Evolutionary conservation across 2,888 invertebrate genomes (phyloP).

Genomic region (Alcis repandata): DNA sequence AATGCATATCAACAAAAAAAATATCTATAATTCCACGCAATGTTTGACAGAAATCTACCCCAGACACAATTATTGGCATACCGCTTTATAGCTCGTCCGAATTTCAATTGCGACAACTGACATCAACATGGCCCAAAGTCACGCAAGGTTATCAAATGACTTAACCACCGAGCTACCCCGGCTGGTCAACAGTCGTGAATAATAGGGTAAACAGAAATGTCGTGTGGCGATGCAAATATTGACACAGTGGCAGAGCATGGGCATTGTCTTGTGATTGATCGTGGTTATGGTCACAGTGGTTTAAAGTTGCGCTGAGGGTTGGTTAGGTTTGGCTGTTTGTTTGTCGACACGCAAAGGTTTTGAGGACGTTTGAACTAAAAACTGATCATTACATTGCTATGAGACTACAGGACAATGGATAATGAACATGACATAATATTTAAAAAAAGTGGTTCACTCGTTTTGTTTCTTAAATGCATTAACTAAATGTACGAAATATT

Average conservation of each 20-base stretch:
- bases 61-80: slow-evolving; percentile 51
- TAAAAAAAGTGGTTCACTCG: no score
- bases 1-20: neutral
- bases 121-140: slow-evolving; percentile 58
- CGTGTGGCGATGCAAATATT: slow-evolving; percentile 81
- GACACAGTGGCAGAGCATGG: slow-evolving; percentile 70
- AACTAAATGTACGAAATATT: no score
- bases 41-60: slow-evolving; percentile 53
- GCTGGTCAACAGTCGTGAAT: slow-evolving; percentile 78
- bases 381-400: neutral
- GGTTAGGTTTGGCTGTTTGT: slow-evolving; percentile 20
- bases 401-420: neutral
- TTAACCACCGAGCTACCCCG: slow-evolving; percentile 53
- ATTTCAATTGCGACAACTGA: slow-evolving; percentile 67
- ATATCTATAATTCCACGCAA: slow-evolving; percentile 1
- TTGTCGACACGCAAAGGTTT: slow-evolving; percentile 7
- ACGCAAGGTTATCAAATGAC: slow-evolving; percentile 61
- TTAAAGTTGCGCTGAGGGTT: slow-evolving; percentile 39
- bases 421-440: no score
- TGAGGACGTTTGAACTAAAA: neutral
- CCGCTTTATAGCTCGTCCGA: slow-evolving; percentile 44
- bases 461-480: no score
- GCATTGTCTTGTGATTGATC: slow-evolving; percentile 81
- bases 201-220: slow-evolving; percentile 78
- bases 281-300: slow-evolving; percentile 57